Evolutionary conservation across 2,797 vertebrate genomes (phyloP), one percentile per base, ranked within the genome.

Genomic region (Galago senegalensis): DNA sequence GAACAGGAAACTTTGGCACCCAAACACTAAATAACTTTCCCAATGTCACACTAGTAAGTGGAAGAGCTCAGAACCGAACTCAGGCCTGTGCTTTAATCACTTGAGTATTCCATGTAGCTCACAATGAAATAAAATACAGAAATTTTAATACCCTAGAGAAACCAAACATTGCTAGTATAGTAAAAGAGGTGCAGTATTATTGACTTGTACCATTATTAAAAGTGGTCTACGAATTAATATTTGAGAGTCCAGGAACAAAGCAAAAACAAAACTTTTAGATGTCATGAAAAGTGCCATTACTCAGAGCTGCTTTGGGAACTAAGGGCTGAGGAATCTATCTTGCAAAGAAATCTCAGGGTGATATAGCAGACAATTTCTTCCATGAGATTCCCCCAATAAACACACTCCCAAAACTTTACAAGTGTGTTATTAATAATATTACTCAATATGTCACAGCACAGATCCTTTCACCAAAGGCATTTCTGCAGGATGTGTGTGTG

Each of bases 301-400:
- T 87, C 29, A 86, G 20, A 73, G 16, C n/a, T 84, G 6, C 81
- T 34, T 65, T 1, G 12, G 29, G 10, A 34, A 53, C 60, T 90
- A 81, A 82, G 27, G 12, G 70, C 65, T 61, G 25, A 88, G 56
- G 31, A 88, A 63, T 46, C 31, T 87, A 16, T 58, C 13, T 5
- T 46, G 27, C n/a, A 60, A 82, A 40, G 79, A 91, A 94, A 40
- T 73, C 46, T 82, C 8, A 82, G 27, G 31, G 14, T 69, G 37
- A 82, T 31, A 56, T 0, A 76, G 0, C 25, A 0, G 67, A 87
- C 40, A 77, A 63, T 67, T 84, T 95, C 37, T 73, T 29, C 75
- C 23, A 65, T 10, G 13, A 90, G 27, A 92, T 49, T 90, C 65
- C 34, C 17, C 27, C 37, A 88, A 92, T 95, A 94, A 65, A 83